These are phyloP conservation scores for Gymnopithys bicolor DNA, from an alignment of 2,797 vertebrate genomes.

Conservation along the genomic window DNA sequence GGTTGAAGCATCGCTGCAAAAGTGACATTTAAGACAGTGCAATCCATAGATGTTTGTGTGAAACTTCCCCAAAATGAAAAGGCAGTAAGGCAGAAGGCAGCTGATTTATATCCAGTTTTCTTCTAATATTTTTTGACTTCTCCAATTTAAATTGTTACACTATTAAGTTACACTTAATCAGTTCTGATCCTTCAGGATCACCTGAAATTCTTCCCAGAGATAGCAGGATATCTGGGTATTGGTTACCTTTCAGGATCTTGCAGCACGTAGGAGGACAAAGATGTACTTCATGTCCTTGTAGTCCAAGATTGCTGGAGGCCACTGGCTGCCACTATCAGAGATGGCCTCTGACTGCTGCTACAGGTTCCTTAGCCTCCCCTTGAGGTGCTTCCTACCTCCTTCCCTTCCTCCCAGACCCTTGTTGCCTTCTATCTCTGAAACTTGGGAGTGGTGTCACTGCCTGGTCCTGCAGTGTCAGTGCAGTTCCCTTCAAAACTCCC, in stretches of 20 bases:
- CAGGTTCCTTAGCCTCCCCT: background rate
- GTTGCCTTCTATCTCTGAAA: background rate
- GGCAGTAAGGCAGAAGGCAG: background rate
- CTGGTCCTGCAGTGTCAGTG: background rate
- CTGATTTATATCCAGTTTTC: background rate
- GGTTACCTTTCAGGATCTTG: background rate
- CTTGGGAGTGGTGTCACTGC: background rate
- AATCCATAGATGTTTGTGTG: fast-evolving
- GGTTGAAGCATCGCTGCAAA: background rate
- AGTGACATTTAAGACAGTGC: background rate
- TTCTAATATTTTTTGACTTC: background rate
- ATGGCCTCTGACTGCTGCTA: background rate
- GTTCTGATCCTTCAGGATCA: background rate
- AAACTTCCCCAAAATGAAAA: background rate
- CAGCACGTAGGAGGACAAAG: background rate
- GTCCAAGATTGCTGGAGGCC: background rate
- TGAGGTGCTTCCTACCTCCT: background rate
- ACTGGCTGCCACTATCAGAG: background rate
- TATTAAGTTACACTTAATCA: background rate
- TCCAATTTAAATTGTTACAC: background rate
- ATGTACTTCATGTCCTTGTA: background rate
- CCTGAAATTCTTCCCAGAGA: background rate
- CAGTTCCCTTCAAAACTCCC: background rate
- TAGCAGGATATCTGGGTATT: background rate
- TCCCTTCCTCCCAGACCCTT: background rate